Conservation (phyloP, 2,888 invertebrate species). For the Epirrhoe tristata region DNA sequence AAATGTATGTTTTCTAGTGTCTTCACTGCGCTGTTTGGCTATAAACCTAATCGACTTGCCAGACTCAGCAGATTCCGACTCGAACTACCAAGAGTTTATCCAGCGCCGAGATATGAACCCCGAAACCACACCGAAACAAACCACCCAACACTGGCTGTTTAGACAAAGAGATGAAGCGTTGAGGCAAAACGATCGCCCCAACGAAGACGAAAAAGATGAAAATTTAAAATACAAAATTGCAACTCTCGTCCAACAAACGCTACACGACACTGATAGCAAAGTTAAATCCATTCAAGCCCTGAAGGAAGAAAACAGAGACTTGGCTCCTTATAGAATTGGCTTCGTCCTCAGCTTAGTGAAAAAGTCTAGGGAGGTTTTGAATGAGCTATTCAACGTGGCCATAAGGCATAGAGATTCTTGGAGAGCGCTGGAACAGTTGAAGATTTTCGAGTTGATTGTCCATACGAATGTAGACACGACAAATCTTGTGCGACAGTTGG, state of each 20-base stretch:
- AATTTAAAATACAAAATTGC: slow-evolving; percentile 68
- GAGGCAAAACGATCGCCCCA: slow-evolving; percentile 17
- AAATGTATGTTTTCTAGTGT: slow-evolving; percentile 31
- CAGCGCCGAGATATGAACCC: slow-evolving; percentile 16
- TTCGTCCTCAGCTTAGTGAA: slow-evolving; percentile 71
- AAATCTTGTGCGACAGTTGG: slow-evolving; percentile 67
- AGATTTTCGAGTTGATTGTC: slow-evolving; percentile 72
- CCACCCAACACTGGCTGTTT: slow-evolving; percentile 23
- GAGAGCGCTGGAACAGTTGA: slow-evolving; percentile 72
- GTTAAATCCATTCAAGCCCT: slow-evolving; percentile 56
- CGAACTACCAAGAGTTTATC: slow-evolving; percentile 16
- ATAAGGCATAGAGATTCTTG: slow-evolving; percentile 71
- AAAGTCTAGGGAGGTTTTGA: slow-evolving; percentile 66
- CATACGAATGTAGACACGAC: slow-evolving; percentile 75
- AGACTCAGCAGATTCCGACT: slow-evolving; percentile 26
- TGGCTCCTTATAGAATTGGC: slow-evolving; percentile 64
- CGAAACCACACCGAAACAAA: not conserved
- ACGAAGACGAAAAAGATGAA: slow-evolving; percentile 57
- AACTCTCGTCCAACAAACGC: slow-evolving; percentile 64
- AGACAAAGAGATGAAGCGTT: slow-evolving; percentile 21
- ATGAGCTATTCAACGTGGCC: slow-evolving; percentile 73
- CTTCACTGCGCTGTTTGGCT: slow-evolving; percentile 44
- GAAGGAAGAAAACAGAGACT: slow-evolving; percentile 52
- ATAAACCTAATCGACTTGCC: slow-evolving; percentile 51
- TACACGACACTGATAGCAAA: slow-evolving; percentile 64